These are phyloP conservation scores for Drosophila pectinifera DNA, from an alignment of 1,140 invertebrate genomes.

Conservation along the genomic window DNA sequence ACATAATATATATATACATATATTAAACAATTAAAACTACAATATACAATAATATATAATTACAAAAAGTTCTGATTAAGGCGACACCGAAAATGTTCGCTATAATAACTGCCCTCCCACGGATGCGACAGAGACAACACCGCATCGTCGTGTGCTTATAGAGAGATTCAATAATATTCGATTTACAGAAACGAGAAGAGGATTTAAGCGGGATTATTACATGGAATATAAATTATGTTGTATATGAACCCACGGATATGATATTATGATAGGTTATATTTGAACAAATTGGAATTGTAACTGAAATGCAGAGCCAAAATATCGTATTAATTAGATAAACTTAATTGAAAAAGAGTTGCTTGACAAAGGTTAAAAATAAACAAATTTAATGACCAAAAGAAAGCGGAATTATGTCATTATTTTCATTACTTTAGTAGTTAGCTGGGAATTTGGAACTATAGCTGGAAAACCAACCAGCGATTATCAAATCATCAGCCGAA, in stretches of 20 bases:
- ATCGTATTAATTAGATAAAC: conserved; percentile 45
- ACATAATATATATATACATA: conserved; percentile 32
- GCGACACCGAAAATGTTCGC: conserved; percentile 15
- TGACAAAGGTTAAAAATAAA: conserved; percentile 40
- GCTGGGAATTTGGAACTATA: too few species aligned
- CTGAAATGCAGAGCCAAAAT: conserved; percentile 18
- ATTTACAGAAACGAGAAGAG: not conserved
- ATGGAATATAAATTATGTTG: not conserved
- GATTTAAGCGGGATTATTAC: conserved; percentile 9
- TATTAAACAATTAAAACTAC: conserved; percentile 37
- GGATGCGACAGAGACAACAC: conserved; percentile 11
- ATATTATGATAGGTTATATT: conserved; percentile 40
- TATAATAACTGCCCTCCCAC: conserved; percentile 40
- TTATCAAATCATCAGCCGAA: too few species aligned
- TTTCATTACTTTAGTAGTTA: too few species aligned
- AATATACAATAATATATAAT: conserved; percentile 26
- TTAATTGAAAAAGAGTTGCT: conserved; percentile 51
- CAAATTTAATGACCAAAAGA: conserved; percentile 43
- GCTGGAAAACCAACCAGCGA: too few species aligned
- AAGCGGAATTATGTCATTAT: too few species aligned
- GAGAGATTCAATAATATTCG: conserved; percentile 2
- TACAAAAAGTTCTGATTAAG: conserved; percentile 20
- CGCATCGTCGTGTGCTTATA: not conserved
- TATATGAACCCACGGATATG: conserved; percentile 15
- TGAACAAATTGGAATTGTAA: conserved; percentile 45